phyloP scores from a whole-genome alignment of 2,113 vertebrate species.

The Delphinus delphis region DNA sequence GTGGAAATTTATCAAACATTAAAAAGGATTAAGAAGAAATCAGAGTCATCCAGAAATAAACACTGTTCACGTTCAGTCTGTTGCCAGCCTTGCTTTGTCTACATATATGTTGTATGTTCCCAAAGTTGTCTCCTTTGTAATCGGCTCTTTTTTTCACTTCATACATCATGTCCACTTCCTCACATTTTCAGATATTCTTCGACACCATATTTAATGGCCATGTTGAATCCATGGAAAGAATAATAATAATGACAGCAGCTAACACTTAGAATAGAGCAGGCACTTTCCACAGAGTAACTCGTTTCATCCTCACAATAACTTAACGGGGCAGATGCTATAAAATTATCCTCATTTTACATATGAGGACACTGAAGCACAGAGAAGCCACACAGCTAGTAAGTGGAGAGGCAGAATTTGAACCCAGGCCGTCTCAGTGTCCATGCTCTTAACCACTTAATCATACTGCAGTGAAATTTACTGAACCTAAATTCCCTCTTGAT shows the following conservation, averaged over 20 bases:
- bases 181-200: background rate
- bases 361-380: background rate
- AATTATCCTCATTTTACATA: background rate
- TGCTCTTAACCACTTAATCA: background rate
- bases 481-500: accelerated
- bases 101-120: background rate
- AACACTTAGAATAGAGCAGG: background rate
- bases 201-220: background rate
- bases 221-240: background rate
- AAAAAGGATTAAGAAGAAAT: constrained; percentile 15
- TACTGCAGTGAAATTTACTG: background rate
- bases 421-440: accelerated
- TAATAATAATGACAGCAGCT: background rate
- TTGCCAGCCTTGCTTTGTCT: background rate
- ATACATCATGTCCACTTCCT: background rate
- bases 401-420: background rate
- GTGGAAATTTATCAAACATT: background rate
- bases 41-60: background rate
- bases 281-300: background rate
- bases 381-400: background rate
- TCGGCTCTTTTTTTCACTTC: background rate
- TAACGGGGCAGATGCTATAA: background rate
- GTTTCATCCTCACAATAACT: background rate
- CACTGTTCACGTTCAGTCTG: background rate
- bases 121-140: background rate